Evolutionary conservation across 2,888 invertebrate species (phyloP), one percentile per base, ranked within the genome.

Genomic region (Agapostemon virescens): DNA sequence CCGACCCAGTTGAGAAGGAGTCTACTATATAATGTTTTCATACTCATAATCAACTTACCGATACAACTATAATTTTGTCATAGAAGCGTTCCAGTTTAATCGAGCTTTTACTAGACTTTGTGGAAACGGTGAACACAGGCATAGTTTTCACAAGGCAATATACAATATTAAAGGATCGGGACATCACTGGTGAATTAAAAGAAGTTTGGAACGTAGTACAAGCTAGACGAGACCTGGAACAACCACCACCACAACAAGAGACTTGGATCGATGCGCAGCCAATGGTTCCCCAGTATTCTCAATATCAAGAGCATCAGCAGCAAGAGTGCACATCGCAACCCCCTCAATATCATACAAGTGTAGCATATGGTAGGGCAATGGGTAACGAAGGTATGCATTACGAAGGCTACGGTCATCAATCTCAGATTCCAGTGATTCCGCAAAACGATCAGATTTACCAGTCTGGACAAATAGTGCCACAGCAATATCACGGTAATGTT

Each of bases 171-270:
- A 95, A 95, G 87, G 96, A 96, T 88, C 93, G 95, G 36, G 96
- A 96, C 90, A 93, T 96, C 79, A 95, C 95, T 0, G 96, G 96
- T 0, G 96, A 96, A 90, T 92, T 96, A 33, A 96, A 96, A 90
- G 96, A 96, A 89, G 95, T 96, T 1, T 96, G 96, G 96, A 94
- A 95, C 26, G 95, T 95, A 0, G 95, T 96, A 2, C 95, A 96
- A 86, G 93, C 93, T 74, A 94, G 94, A 84, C 92, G 94, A 69
- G 95, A 95, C 77, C 85, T 94, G 52, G 95, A 95, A 83, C 94
- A 94, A 77, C 93, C 93, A 91, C 81, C 78, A 20, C 85, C 85
- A 0, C 91, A 91, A 74, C 89, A 89, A 74, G 91, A 91, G 76
- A 91, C 90, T 20, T 91, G 90, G 89, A 89, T 90, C 30, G 92